Conservation (phyloP, 2,888 invertebrate genomes). For the Molorchus minor region DNA sequence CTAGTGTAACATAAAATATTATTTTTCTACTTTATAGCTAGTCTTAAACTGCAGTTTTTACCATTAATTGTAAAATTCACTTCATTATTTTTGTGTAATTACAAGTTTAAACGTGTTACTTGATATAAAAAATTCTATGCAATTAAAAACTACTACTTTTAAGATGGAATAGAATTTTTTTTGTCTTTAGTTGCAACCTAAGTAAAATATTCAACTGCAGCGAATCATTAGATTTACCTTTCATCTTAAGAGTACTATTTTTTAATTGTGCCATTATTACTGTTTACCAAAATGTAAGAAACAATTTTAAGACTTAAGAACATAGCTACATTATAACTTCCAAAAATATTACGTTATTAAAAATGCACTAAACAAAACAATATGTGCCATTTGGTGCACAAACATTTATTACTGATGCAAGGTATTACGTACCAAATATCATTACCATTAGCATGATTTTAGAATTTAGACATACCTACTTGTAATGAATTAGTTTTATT, state of each 20-base stretch:
- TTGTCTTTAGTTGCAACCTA: background rate
- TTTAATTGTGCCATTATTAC: constrained; percentile 3
- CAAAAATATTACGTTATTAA: constrained; percentile 11
- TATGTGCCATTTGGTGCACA: constrained; percentile 16
- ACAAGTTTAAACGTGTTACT: constrained; percentile 19
- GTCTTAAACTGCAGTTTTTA: constrained; percentile 39
- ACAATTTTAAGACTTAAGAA: constrained; percentile 14
- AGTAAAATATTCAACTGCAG: background rate
- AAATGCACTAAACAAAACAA: constrained; percentile 1
- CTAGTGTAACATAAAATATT: constrained; percentile 45
- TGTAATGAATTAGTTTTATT: constrained; percentile 30
- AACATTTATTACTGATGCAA: constrained; percentile 28
- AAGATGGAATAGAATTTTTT: background rate
- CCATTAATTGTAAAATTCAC: background rate
- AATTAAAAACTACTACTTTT: constrained; percentile 11
- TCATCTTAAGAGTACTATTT: constrained; percentile 1
- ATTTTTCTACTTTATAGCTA: constrained; percentile 50
- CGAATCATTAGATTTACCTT: background rate
- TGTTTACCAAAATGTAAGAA: constrained; percentile 19
- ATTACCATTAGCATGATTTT: constrained; percentile 39
- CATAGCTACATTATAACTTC: no score
- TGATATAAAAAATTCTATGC: constrained; percentile 8
- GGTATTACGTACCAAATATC: constrained; percentile 43
- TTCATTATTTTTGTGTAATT: constrained; percentile 29
- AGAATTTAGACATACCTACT: constrained; percentile 40